These are phyloP conservation scores for Steinernema khuongi DNA, from an alignment of 1,140 invertebrate species.

Conservation along the genomic window DNA sequence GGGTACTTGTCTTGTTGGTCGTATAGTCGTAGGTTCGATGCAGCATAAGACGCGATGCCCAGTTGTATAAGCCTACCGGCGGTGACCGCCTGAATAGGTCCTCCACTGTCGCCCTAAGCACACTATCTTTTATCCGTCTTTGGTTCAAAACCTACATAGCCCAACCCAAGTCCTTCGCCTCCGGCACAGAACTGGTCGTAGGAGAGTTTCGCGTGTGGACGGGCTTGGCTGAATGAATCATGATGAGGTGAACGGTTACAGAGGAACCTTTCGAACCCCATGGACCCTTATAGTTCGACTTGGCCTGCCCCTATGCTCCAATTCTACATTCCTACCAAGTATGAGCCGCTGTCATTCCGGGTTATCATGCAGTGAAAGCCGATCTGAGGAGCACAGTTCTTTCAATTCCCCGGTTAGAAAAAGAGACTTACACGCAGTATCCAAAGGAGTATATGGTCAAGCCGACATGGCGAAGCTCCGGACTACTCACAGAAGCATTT, in stretches of 20 bases:
- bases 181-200: background rate
- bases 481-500: background rate
- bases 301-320: too few species aligned
- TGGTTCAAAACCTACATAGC: background rate
- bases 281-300: too few species aligned
- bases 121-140: background rate
- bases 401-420: background rate
- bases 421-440: background rate
- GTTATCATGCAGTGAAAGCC: too few species aligned
- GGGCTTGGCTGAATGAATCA: background rate
- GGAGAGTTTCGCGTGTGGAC: background rate
- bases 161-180: background rate
- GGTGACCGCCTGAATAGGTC: background rate
- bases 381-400: background rate
- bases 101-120: background rate
- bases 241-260: too few species aligned
- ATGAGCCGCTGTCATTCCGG: too few species aligned
- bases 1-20: background rate
- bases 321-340: too few species aligned
- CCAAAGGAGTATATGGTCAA: background rate
- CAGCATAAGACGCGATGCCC: background rate
- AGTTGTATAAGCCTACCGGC: background rate
- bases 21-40: background rate
- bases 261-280: too few species aligned
- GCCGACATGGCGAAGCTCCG: background rate